phyloP scores from a whole-genome alignment of 1,140 invertebrate species.

The Carposina sasakii region DNA sequence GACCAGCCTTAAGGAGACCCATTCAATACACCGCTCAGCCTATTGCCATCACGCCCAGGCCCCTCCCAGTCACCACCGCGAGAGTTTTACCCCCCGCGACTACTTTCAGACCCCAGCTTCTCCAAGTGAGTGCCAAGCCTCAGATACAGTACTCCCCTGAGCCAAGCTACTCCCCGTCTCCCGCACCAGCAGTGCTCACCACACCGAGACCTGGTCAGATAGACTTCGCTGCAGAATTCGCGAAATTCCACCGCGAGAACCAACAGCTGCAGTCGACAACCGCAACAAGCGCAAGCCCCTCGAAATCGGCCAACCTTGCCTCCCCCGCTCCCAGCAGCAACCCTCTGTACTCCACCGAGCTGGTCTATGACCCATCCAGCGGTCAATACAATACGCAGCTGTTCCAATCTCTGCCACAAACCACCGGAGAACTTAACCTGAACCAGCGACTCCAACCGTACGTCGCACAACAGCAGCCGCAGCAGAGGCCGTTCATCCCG shows the following conservation, averaged over 20 bases:
- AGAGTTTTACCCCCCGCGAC: constrained; percentile 77
- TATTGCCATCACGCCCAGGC: constrained; percentile 75
- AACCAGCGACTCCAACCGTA: constrained; percentile 83
- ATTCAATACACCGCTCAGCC: constrained; percentile 67
- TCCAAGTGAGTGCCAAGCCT: constrained; percentile 76
- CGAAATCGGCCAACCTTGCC: constrained; percentile 51
- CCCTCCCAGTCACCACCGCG: constrained; percentile 76
- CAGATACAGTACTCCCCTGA: constrained; percentile 75
- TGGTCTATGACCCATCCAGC: constrained; percentile 83
- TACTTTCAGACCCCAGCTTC: constrained; percentile 76
- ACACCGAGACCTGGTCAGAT: constrained; percentile 70
- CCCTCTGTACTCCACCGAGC: constrained; percentile 82
- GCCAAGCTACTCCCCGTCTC: constrained; percentile 56
- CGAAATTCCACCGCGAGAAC: constrained; percentile 84
- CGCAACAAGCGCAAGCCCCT: constrained; percentile 38
- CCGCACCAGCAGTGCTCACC: constrained; percentile 49
- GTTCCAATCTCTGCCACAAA: constrained; percentile 83
- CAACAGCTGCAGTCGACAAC: constrained; percentile 73
- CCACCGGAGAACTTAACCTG: constrained; percentile 79
- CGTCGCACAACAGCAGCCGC: constrained; percentile 75
- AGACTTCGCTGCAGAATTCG: constrained; percentile 82
- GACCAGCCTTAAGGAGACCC: constrained; percentile 57
- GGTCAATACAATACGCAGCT: constrained; percentile 87
- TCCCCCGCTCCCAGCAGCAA: constrained; percentile 63
- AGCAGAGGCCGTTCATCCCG: constrained; percentile 55